phyloP scores from a whole-genome alignment of 2,888 invertebrate genomes.

The Eupsilia transversa region DNA sequence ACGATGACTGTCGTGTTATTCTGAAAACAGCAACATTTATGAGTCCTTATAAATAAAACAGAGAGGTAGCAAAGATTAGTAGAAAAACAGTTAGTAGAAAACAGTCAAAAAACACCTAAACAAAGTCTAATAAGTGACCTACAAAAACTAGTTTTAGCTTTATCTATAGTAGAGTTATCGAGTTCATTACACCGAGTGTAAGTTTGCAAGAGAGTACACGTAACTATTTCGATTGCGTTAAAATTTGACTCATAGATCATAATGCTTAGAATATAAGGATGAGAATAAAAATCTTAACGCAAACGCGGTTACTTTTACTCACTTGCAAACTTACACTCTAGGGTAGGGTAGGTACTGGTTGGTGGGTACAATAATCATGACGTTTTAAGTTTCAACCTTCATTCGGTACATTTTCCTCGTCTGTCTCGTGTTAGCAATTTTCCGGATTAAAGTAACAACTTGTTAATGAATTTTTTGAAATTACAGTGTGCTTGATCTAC shows the following conservation, averaged over 20 bases:
- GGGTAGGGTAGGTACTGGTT: too few species aligned
- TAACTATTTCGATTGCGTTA: too few species aligned
- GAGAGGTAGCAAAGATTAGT: neutral
- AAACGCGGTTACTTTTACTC: too few species aligned
- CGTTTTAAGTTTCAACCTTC: constrained; percentile 7
- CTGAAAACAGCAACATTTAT: constrained; percentile 71
- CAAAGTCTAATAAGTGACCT: neutral
- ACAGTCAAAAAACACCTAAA: neutral
- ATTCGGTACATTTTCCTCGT: constrained; percentile 34
- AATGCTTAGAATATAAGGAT: too few species aligned
- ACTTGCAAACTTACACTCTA: too few species aligned
- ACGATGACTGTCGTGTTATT: constrained; percentile 76
- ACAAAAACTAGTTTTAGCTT: constrained; percentile 11
- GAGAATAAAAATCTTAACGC: too few species aligned
- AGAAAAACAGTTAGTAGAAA: neutral
- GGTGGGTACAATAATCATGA: neutral
- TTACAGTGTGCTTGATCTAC: constrained; percentile 2
- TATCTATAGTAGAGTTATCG: neutral
- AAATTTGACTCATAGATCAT: too few species aligned
- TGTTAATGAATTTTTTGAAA: too few species aligned
- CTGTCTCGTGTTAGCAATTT: constrained; percentile 12
- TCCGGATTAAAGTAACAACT: constrained; percentile 11
- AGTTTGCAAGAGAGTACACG: too few species aligned
- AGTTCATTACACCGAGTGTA: too few species aligned
- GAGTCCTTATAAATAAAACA: constrained; percentile 8